Conservation (phyloP, 2,113 vertebrate genomes). For the Ochotona curzoniae region DNA sequence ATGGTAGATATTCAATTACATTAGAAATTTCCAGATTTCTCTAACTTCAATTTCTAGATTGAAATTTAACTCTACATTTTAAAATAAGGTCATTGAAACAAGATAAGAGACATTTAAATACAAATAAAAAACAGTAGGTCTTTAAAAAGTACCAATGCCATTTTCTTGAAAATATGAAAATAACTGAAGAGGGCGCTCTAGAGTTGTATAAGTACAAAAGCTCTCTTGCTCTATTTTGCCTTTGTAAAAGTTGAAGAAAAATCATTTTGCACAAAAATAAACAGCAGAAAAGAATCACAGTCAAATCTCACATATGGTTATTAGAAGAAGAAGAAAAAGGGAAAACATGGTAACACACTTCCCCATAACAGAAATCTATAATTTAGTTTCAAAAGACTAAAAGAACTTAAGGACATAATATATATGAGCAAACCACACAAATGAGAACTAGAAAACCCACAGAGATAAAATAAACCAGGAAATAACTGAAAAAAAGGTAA, state of each 20-base stretch:
- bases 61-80: slow-evolving; percentile 59
- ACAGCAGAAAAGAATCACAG: not conserved
- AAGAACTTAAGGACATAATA: slow-evolving; percentile 12
- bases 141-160: not conserved
- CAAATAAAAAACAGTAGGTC: slow-evolving; percentile 15
- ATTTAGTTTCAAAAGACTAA: slow-evolving; percentile 29
- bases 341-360: not conserved
- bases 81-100: slow-evolving; percentile 29
- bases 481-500: not conserved
- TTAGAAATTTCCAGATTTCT: slow-evolving; percentile 2
- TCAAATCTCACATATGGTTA: not conserved
- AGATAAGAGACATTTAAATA: not conserved
- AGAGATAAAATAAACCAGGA: slow-evolving; percentile 21
- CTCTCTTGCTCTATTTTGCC: not conserved
- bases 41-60: not conserved
- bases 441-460: slow-evolving; percentile 38
- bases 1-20: not conserved
- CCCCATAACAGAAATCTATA: not conserved
- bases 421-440: not conserved
- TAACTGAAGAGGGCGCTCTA: slow-evolving; percentile 16
- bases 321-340: not conserved
- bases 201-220: not conserved
- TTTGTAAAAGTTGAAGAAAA: not conserved
- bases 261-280: slow-evolving; percentile 12
- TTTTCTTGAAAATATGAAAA: not conserved